phyloP scores from a whole-genome alignment of 2,113 vertebrate genomes.

The Romanogobio albipinnatus region DNA sequence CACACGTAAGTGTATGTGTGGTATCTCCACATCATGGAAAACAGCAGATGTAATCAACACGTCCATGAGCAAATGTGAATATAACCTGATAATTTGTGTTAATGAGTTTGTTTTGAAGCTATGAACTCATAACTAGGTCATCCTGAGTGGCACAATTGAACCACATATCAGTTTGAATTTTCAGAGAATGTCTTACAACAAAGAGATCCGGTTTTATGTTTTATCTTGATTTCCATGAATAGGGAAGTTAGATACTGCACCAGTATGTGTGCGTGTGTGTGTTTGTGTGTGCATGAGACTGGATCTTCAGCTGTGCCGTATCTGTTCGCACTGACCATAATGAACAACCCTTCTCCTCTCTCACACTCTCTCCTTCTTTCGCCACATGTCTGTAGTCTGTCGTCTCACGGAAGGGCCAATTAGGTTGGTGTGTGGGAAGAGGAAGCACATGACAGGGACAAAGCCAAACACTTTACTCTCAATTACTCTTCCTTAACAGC shows the following conservation, averaged over 20 bases:
- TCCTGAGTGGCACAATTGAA: neutral
- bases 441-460: conserved; percentile 49
- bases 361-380: conserved; percentile 42
- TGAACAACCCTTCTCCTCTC: conserved; percentile 55
- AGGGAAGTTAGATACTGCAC: conserved; percentile 1
- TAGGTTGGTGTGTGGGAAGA: conserved; percentile 54
- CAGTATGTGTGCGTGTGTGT: conserved; percentile 17
- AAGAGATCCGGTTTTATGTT: neutral
- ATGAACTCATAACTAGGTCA: conserved; percentile 38
- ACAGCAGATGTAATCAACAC: conserved; percentile 51
- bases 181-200: neutral
- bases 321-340: conserved; percentile 59
- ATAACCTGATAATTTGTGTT: conserved; percentile 53
- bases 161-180: neutral
- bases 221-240: neutral
- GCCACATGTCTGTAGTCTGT: conserved; percentile 51
- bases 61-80: conserved; percentile 26
- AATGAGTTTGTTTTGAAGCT: conserved; percentile 55
- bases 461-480: conserved; percentile 53
- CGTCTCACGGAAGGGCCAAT: conserved; percentile 57
- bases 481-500: conserved; percentile 34
- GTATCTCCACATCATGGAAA: conserved; percentile 46
- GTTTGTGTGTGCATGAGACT: conserved; percentile 40
- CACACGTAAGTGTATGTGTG: neutral
- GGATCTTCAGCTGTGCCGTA: conserved; percentile 68